Conservation (phyloP, 2,113 vertebrate genomes). For the Vidua macroura region DNA sequence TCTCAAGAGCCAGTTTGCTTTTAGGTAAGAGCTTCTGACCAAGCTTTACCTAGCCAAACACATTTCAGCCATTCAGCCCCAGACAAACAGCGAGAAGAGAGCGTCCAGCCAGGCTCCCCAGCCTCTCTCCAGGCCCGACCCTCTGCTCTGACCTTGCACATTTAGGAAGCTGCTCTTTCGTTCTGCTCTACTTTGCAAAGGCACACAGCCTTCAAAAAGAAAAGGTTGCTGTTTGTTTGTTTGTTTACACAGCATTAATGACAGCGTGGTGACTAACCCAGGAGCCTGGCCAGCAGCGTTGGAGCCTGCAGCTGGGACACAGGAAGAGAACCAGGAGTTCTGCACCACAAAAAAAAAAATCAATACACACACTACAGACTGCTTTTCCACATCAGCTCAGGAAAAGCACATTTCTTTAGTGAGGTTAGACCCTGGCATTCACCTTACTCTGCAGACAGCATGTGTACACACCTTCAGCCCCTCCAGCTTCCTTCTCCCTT, state of each 20-base stretch:
- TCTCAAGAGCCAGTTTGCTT: neutral
- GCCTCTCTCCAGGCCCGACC: neutral
- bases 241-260: neutral
- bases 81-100: neutral
- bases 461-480: neutral
- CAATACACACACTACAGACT: neutral
- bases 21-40: neutral
- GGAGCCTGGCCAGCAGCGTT: neutral
- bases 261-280: neutral
- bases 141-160: neutral
- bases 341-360: neutral
- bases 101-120: neutral
- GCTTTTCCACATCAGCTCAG: neutral
- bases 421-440: neutral
- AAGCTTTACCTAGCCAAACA: neutral
- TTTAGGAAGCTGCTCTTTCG: slow-evolving; percentile 4
- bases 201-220: neutral
- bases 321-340: neutral
- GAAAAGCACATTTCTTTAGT: neutral
- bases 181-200: slow-evolving; percentile 25
- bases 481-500: neutral
- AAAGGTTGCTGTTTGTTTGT: neutral
- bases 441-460: neutral
- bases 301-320: neutral
- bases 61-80: neutral